These are phyloP conservation scores for Orthosia cruda DNA, from an alignment of 2,888 invertebrate genomes.

Conservation along the genomic window DNA sequence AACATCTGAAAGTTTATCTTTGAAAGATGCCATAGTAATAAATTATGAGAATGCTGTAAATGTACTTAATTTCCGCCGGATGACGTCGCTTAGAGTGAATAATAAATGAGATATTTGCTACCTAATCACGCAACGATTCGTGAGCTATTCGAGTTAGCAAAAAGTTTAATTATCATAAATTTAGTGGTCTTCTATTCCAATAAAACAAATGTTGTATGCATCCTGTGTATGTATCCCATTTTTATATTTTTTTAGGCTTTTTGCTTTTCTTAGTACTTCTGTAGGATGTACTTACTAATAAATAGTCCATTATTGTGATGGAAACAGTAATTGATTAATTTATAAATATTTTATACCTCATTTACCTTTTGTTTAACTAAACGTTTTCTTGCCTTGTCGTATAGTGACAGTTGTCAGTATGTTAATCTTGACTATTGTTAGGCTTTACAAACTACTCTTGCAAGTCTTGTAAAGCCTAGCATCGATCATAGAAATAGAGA, in stretches of 20 bases:
- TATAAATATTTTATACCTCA: no score
- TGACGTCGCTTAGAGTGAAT: slow-evolving; percentile 13
- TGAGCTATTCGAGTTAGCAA: background rate
- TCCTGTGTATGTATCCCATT: background rate
- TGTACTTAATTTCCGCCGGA: slow-evolving; percentile 9
- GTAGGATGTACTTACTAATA: no score
- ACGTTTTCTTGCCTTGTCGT: background rate
- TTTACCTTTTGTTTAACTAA: background rate
- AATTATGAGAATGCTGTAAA: slow-evolving; percentile 11
- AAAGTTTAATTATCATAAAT: background rate
- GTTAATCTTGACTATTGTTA: background rate
- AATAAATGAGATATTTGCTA: slow-evolving; percentile 13
- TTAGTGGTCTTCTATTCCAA: background rate
- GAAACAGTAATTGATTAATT: no score
- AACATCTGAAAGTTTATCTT: background rate
- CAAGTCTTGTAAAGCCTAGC: no score
- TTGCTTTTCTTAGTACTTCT: no score
- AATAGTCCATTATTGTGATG: no score
- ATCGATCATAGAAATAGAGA: no score
- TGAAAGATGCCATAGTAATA: background rate
- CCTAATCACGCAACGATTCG: background rate
- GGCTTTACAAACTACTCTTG: background rate
- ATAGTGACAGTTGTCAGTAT: no score
- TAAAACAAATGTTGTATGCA: background rate
- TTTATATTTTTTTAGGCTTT: background rate